A percentile compares a stretch with the other conserved stretches of the same genome.
Conservation (phyloP, 2,797 vertebrate species). For the Silurus aristotelis region DNA sequence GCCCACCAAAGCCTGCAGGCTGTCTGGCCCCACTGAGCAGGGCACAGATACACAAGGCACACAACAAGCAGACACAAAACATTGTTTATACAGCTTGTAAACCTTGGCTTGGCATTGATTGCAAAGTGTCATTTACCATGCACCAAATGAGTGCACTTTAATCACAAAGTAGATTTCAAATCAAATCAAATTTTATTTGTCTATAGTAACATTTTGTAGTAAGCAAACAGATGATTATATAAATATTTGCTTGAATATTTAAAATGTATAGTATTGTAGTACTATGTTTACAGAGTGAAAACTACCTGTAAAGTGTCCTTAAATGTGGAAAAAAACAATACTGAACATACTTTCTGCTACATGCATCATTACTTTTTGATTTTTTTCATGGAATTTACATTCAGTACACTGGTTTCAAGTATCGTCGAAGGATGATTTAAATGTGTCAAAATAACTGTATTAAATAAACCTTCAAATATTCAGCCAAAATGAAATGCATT, state of each 20-base stretch:
- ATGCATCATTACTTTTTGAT: background rate
- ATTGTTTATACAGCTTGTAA: slow-evolving; percentile 19
- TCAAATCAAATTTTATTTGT: too few species aligned
- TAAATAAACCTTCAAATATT: background rate
- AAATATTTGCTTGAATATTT: background rate
- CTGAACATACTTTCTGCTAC: background rate
- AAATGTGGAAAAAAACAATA: background rate
- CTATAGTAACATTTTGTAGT: background rate
- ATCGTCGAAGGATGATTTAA: background rate
- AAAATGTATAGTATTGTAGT: background rate
- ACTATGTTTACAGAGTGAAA: background rate
- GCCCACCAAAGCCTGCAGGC: slow-evolving; percentile 65
- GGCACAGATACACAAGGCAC: slow-evolving; percentile 16
- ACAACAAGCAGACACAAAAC: slow-evolving; percentile 29
- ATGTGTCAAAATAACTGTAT: background rate
- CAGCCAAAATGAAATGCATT: background rate
- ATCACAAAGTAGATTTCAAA: background rate
- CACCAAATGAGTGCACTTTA: background rate
- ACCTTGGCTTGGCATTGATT: slow-evolving; percentile 21
- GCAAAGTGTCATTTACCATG: slow-evolving; percentile 21
- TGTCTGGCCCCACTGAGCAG: slow-evolving; percentile 64
- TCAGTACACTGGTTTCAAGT: background rate
- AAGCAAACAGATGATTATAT: background rate
- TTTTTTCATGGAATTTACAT: background rate
- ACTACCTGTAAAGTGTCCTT: background rate